Percentiles rank a stretch among this genome's conserved stretches.
These are phyloP conservation scores for Pteropus alecto DNA, from an alignment of 2,113 vertebrate species.

Conservation along the genomic window DNA sequence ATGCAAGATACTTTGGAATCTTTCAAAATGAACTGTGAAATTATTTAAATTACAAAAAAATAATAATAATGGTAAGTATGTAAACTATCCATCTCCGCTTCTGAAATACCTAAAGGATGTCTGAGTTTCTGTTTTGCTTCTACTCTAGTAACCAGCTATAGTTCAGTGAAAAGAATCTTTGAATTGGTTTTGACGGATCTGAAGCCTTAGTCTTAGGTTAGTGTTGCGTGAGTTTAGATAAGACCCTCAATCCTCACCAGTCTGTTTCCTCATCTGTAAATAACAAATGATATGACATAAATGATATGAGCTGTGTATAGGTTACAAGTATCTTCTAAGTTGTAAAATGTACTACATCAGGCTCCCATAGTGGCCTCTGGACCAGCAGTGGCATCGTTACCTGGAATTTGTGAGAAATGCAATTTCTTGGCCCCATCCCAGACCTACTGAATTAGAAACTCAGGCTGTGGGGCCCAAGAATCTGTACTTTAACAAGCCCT, in stretches of 20 bases:
- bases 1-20: neutral
- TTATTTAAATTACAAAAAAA: neutral
- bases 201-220: neutral
- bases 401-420: neutral
- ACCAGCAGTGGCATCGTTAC: neutral
- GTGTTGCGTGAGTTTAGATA: neutral
- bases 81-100: neutral
- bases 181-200: neutral
- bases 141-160: neutral
- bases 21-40: neutral
- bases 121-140: neutral
- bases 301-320: neutral
- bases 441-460: neutral
- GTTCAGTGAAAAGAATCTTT: neutral
- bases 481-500: neutral
- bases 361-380: neutral
- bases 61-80: neutral
- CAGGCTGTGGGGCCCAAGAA: neutral
- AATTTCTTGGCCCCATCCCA: neutral
- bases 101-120: neutral
- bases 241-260: neutral
- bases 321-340: neutral
- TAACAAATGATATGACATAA: neutral
- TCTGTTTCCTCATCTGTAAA: neutral
- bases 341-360: neutral